Base-by-base conservation (phyloP, 2,113 vertebrate genomes). In the Thinocorus orbignyianus region DNA sequence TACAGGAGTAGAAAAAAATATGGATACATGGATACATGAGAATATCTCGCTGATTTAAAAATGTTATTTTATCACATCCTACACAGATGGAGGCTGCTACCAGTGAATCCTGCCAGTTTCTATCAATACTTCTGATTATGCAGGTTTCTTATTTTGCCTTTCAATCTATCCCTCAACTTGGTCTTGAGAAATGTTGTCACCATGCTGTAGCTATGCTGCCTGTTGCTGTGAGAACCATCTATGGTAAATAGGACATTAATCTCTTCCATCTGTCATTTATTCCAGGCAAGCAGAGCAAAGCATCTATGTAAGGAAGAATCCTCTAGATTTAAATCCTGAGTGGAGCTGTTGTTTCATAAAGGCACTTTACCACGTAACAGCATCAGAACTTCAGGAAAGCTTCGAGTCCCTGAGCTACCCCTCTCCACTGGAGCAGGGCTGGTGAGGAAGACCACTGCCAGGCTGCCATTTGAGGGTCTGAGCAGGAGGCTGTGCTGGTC, bases 81-180 rank as follows among this genome's bases (percentile, higher is more conserved):
- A 70, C 74, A 41, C 48, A 77, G 81, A 80, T 84, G 4, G 41
- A 88, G 89, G 46, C 44, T n/a, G n/a, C 37, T 82, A 76, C 8
- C 42, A 30, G n/a, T 37, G 81, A 92, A 55, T 85, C 44, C 70
- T 42, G n/a, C n/a, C 44, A 41, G 44, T 30, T 87, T 87, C 80
- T 87, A 23, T n/a, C 48, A 76, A 42, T 82, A 69, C 22, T 17
- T 79, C 30, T 81, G 33, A 80, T 82, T 66, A 73, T 17, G 41
- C 49, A 57, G n/a, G 31, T 89, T 80, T 95, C 52, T 83, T 88
- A 61, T 69, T 91, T 77, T 92, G 61, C 20, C 44, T 96, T 80
- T 66, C 25, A 58, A 73, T 73, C 42, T 19, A 26, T 9, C 14
- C 33, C 26, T 90, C 49, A 33, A 0, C 16, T 3, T 69, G 20